A percentile compares a stretch with the other conserved stretches of the same genome.
Conservation (phyloP, 1,140 invertebrate species). For the Trichomalopsis sarcophagae region DNA sequence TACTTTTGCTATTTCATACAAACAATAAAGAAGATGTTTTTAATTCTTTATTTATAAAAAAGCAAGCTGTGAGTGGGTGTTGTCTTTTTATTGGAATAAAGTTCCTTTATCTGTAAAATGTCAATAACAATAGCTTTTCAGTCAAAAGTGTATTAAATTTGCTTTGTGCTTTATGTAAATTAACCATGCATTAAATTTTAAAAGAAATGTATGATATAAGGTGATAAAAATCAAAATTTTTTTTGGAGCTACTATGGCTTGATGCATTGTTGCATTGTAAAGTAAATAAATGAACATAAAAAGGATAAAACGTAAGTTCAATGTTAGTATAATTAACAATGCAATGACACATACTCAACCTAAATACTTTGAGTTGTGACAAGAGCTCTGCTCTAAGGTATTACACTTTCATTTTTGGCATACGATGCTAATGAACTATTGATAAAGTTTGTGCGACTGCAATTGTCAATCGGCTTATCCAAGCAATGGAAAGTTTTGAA, state of each 20-base stretch:
- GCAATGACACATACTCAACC: background rate
- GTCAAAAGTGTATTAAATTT: no score
- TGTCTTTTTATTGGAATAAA: no score
- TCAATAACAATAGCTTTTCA: no score
- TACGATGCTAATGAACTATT: background rate
- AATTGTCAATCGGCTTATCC: constrained; percentile 8
- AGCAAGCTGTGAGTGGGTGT: background rate
- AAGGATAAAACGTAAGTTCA: background rate
- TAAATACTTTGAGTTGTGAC: background rate
- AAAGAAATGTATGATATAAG: background rate
- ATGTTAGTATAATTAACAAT: constrained; percentile 19
- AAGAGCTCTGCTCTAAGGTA: background rate
- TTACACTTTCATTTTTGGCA: background rate
- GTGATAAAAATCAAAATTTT: background rate
- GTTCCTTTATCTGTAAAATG: no score
- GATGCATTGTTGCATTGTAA: background rate
- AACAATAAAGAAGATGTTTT: background rate
- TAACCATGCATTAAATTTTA: background rate
- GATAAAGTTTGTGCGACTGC: background rate
- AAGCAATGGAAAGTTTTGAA: background rate
- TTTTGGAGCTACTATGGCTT: background rate
- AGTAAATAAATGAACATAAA: background rate
- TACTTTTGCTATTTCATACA: background rate
- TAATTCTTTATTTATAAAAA: background rate
- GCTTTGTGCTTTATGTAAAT: background rate